A percentile compares a stretch with the other conserved stretches of the same genome.
Conservation (phyloP, 2,888 invertebrate genomes). For the Amphipoea oculea region DNA sequence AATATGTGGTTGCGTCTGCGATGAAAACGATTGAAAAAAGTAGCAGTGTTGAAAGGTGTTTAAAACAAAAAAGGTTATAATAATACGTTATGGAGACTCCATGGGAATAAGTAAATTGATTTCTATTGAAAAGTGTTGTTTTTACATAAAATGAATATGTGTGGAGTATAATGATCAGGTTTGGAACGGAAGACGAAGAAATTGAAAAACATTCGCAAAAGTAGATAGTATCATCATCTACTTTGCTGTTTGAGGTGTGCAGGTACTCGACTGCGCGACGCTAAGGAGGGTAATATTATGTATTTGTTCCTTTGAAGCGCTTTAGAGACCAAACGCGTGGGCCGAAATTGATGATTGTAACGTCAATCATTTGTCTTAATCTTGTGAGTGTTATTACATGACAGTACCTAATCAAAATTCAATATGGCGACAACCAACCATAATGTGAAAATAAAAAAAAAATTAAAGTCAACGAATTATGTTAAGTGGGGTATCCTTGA, state of each 20-base stretch:
- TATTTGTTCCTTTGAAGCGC: not conserved
- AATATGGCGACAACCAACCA: too few species aligned
- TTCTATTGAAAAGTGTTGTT: constrained; percentile 51
- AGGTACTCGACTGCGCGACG: not conserved
- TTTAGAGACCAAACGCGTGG: not conserved
- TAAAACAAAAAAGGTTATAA: constrained; percentile 51
- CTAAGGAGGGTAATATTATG: not conserved
- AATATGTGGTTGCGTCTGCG: constrained; percentile 37
- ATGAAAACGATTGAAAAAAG: constrained; percentile 49
- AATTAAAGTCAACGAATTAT: too few species aligned
- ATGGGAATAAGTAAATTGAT: constrained; percentile 51
- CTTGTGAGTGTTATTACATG: not conserved
- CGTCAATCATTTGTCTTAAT: not conserved
- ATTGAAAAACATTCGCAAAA: constrained; percentile 24
- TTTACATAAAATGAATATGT: constrained; percentile 26
- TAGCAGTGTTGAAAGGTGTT: constrained; percentile 50
- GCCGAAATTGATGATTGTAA: not conserved
- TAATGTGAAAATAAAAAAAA: too few species aligned
- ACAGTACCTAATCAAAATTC: too few species aligned
- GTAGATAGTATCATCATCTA: constrained; percentile 16
- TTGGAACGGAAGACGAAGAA: constrained; percentile 19
- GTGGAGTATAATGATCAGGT: constrained; percentile 30
- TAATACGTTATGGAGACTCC: constrained; percentile 47
- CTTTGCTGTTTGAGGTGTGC: not conserved
- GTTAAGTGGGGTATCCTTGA: too few species aligned